Conservation (phyloP, 1,140 invertebrate genomes). For the fruit fly (Drosophila melanogaster) region Release_6_plus_ISO1_MT NT_033779.5:18483001-18483500, state of each 20-base stretch:
- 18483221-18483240: conserved; percentile 8
- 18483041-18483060: conserved; percentile 43
- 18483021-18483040: conserved; percentile 41
- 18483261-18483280: conserved; percentile 44
- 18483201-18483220: conserved; percentile 15
- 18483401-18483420: too few relatives aligned
- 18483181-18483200: conserved; percentile 43
- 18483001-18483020: conserved; percentile 30
- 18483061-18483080: conserved; percentile 16
- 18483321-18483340: neutral
- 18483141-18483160: conserved; percentile 18
- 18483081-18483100: conserved; percentile 20
- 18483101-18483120: conserved; percentile 42
- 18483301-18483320: conserved; percentile 19
- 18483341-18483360: conserved; percentile 3
- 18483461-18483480: too few relatives aligned
- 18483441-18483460: too few relatives aligned
- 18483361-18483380: neutral
- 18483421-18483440: too few relatives aligned
- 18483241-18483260: conserved; percentile 34
- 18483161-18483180: conserved; percentile 13
- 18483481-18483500: too few relatives aligned
- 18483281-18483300: conserved; percentile 31
- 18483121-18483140: conserved; percentile 20
- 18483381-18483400: neutral